These are phyloP conservation scores for Argyresthia albistria DNA, from an alignment of 2,888 invertebrate species.

Conservation along the genomic window DNA sequence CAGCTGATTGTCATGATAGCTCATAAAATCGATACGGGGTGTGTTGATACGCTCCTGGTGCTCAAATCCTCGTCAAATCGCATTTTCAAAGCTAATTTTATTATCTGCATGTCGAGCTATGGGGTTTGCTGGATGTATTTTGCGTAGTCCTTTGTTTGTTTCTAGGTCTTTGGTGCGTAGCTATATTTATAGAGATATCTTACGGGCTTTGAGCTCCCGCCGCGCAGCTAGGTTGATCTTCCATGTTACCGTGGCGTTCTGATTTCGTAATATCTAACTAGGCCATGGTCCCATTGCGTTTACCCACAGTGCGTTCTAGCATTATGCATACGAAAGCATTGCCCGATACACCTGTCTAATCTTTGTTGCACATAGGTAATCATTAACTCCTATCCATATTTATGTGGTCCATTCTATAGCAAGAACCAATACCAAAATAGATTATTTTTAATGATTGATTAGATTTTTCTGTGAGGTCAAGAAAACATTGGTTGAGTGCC, in stretches of 20 bases:
- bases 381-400: background rate
- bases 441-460: background rate
- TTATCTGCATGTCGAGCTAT: background rate
- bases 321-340: constrained; percentile 7
- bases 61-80: background rate
- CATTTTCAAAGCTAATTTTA: background rate
- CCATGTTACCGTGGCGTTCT: constrained; percentile 50
- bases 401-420: background rate
- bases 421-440: background rate
- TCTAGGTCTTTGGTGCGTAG: constrained; percentile 24
- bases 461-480: too few relatives aligned
- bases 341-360: background rate
- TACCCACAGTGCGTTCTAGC: constrained; percentile 18
- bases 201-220: constrained; percentile 23
- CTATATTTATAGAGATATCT: constrained; percentile 44
- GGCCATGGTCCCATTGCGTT: constrained; percentile 64
- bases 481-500: constrained; percentile 27
- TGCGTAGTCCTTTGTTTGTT: constrained; percentile 30
- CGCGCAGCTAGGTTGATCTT: constrained; percentile 29
- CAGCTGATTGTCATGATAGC: constrained; percentile 71
- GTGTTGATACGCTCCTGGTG: constrained; percentile 20
- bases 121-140: background rate
- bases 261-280: constrained; percentile 67
- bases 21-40: constrained; percentile 57
- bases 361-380: background rate